Evolutionary conservation across 2,113 vertebrate species (phyloP).

Genomic region (Cottus gobio): DNA sequence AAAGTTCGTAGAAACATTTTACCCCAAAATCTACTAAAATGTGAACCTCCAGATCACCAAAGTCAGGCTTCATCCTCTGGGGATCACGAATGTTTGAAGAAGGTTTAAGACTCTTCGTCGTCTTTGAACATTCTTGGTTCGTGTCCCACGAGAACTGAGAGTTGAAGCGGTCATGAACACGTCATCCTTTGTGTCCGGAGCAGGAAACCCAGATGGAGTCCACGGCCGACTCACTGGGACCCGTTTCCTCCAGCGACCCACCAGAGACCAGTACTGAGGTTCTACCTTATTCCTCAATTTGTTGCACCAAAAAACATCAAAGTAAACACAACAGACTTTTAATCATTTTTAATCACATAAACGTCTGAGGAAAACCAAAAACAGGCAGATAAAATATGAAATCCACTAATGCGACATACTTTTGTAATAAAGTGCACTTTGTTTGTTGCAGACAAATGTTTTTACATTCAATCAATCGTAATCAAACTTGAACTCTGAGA

Average conservation of each 20-base stretch:
- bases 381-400: neutral
- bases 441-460: conserved; percentile 24
- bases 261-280: too few species aligned
- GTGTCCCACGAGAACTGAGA: neutral
- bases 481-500: too few species aligned
- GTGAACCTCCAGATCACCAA: neutral
- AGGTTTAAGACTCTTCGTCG: neutral
- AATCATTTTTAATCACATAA: conserved; percentile 6
- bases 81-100: neutral
- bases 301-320: too few species aligned
- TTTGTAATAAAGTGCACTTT: conserved; percentile 54
- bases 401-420: conserved; percentile 14
- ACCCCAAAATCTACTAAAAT: neutral
- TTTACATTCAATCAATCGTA: conserved; percentile 27
- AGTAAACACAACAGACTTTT: neutral
- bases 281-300: too few species aligned
- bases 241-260: conserved; percentile 16
- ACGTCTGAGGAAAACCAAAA: too few species aligned
- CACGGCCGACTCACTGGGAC: conserved; percentile 40
- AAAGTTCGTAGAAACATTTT: too few species aligned
- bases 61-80: neutral
- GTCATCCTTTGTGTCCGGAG: neutral
- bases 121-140: neutral
- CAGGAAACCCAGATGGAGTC: conserved; percentile 24
- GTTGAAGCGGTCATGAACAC: neutral